These are phyloP conservation scores for Monopterus albus DNA, from an alignment of 2,113 vertebrate genomes.

Conservation along the genomic window DNA sequence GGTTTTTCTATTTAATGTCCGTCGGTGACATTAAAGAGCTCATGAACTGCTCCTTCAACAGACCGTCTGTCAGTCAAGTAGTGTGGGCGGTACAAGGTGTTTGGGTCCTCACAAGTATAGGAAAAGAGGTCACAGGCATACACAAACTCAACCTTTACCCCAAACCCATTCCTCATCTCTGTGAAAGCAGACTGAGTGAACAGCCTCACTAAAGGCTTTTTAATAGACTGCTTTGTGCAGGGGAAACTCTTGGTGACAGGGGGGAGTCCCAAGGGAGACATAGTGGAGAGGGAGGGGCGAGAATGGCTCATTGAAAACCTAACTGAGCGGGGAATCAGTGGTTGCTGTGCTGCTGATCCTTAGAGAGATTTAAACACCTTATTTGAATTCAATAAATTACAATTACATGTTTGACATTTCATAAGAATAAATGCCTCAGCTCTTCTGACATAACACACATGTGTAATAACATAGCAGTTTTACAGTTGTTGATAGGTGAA, in stretches of 20 bases:
- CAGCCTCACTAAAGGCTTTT: constrained; percentile 69
- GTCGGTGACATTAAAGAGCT: background rate
- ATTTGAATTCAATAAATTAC: constrained; percentile 15
- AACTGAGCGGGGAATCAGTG: constrained; percentile 21
- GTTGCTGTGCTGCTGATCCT: constrained; percentile 15
- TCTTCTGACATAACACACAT: no score
- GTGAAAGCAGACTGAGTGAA: constrained; percentile 45
- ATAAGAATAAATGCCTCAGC: background rate
- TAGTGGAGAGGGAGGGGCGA: constrained; percentile 1
- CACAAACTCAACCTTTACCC: constrained; percentile 42
- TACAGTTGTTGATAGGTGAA: no score
- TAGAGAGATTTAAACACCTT: constrained; percentile 13
- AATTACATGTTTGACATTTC: constrained; percentile 13
- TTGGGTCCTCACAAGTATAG: no score
- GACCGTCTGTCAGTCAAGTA: constrained; percentile 1
- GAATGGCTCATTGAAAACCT: constrained; percentile 41
- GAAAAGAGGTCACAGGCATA: constrained; percentile 11
- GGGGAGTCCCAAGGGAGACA: constrained; percentile 40
- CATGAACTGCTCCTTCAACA: background rate
- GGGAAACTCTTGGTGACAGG: constrained; percentile 41
- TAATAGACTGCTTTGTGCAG: constrained; percentile 71
- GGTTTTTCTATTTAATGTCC: background rate
- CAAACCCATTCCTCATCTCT: constrained; percentile 58
- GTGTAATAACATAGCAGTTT: no score
- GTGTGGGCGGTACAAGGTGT: background rate